phyloP scores from a whole-genome alignment of 2,113 vertebrate genomes.

The Pterophyllum scalare region DNA sequence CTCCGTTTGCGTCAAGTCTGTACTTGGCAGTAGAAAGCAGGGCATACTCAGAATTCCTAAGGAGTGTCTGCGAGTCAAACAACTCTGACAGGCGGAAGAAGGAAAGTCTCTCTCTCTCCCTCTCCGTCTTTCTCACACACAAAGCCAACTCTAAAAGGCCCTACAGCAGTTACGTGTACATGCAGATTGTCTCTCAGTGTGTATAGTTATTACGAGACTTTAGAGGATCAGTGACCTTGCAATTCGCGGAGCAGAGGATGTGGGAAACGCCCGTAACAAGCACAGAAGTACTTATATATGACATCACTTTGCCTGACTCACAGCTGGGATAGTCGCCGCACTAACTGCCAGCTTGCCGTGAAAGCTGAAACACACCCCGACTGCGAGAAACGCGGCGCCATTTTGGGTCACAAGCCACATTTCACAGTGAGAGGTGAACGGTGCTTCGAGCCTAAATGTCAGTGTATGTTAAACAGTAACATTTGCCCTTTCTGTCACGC shows the following conservation, averaged over 20 bases:
- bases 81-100: slow-evolving; percentile 66
- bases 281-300: slow-evolving; percentile 68
- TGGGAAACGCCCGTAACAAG: slow-evolving; percentile 77
- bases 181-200: neutral
- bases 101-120: slow-evolving; percentile 17
- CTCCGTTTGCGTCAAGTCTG: slow-evolving; percentile 69
- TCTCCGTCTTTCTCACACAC: slow-evolving; percentile 7
- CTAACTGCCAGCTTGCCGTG: slow-evolving; percentile 62
- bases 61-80: slow-evolving; percentile 69
- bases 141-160: neutral
- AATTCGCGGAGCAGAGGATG: slow-evolving; percentile 46
- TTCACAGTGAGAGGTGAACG: neutral
- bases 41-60: slow-evolving; percentile 75
- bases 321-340: slow-evolving; percentile 75
- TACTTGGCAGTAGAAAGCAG: slow-evolving; percentile 68
- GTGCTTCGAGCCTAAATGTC: slow-evolving; percentile 67
- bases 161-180: neutral
- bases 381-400: slow-evolving; percentile 59
- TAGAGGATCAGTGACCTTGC: slow-evolving; percentile 19
- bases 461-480: slow-evolving; percentile 53
- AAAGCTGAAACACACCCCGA: slow-evolving; percentile 50
- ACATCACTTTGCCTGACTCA: slow-evolving; percentile 79
- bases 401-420: slow-evolving; percentile 58
- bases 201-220: slow-evolving; percentile 26
- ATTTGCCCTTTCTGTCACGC: slow-evolving; percentile 60